These are phyloP conservation scores for Tolypeutes matacus DNA, from an alignment of 2,797 vertebrate species.

Conservation along the genomic window DNA sequence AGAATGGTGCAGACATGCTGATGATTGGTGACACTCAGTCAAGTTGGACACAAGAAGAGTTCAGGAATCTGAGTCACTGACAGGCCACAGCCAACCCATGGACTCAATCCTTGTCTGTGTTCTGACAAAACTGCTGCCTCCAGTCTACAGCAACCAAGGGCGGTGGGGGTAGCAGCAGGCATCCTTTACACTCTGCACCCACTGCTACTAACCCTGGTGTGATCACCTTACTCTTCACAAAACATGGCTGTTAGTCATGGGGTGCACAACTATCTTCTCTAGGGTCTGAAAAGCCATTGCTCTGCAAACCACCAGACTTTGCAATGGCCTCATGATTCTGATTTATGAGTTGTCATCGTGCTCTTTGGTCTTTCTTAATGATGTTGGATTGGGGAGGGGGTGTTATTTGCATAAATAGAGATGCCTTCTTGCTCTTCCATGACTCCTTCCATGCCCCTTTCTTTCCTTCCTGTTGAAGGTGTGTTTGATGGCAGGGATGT, in stretches of 20 bases:
- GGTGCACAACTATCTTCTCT: background rate
- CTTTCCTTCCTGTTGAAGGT: background rate
- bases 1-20: background rate
- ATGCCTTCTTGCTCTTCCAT: background rate
- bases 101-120: no score
- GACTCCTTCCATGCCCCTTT: no score
- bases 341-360: no score
- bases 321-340: background rate
- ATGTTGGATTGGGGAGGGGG: accelerated
- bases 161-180: background rate
- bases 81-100: background rate
- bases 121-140: background rate
- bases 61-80: background rate
- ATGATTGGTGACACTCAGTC: background rate
- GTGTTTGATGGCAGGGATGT: background rate
- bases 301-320: background rate
- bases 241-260: background rate
- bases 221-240: background rate
- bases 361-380: background rate
- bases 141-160: background rate
- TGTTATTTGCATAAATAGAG: background rate
- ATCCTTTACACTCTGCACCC: background rate
- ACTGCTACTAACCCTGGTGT: background rate
- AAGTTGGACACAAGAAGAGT: background rate
- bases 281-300: background rate